Evolutionary conservation across 2,797 vertebrate genomes (phyloP).

Genomic region (Chelmon rostratus): DNA sequence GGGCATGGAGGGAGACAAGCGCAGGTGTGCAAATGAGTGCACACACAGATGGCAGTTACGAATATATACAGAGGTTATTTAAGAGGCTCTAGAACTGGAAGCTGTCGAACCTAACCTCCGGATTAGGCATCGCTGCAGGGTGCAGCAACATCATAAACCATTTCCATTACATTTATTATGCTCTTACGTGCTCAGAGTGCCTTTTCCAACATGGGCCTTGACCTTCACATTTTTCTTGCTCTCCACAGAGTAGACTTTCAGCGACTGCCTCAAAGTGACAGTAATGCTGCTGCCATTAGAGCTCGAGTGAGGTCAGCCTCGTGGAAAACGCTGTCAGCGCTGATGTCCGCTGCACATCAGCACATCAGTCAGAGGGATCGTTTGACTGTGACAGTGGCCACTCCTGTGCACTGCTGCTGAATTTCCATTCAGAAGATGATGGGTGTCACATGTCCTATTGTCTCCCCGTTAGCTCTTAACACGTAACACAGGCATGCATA

Average conservation of each 20-base stretch:
- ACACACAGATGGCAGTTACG: conserved; percentile 50
- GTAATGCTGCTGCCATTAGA: background rate
- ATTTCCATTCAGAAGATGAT: conserved; percentile 11
- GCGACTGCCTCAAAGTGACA: conserved; percentile 11
- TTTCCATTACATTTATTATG: conserved; percentile 45
- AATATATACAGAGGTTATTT: conserved; percentile 33
- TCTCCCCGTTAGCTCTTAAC: background rate
- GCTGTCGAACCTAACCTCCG: background rate
- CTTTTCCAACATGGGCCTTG: conserved; percentile 24
- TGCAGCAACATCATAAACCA: conserved; percentile 33
- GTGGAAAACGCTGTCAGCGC: conserved; percentile 7
- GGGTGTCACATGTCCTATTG: conserved; percentile 23
- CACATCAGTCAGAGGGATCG: background rate
- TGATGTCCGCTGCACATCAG: background rate
- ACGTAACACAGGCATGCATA: background rate
- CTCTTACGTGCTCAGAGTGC: conserved; percentile 31
- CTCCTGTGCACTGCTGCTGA: background rate
- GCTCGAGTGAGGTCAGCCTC: background rate
- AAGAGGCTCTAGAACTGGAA: conserved; percentile 11
- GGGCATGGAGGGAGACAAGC: conserved; percentile 58
- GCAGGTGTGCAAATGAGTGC: conserved; percentile 55
- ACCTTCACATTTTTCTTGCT: conserved; percentile 47
- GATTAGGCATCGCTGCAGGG: background rate
- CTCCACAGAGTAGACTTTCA: conserved; percentile 7
- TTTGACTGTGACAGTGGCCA: background rate